Conservation (phyloP, 2,888 invertebrate genomes). For the Parelbella ahira region DNA sequence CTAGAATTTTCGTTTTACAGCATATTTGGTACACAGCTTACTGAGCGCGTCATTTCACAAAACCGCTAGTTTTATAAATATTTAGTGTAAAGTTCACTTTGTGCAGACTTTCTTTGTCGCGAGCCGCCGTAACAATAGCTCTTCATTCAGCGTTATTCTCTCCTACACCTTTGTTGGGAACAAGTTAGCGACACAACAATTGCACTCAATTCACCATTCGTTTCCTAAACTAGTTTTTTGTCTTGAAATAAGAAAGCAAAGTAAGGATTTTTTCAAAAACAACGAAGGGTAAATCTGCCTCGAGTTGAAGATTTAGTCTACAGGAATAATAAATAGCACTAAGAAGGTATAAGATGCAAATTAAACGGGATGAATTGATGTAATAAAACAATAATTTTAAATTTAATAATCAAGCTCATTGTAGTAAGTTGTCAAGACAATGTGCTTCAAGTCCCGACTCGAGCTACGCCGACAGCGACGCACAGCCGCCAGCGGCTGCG, state of each 20-base stretch:
- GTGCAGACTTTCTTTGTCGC: conserved; percentile 32
- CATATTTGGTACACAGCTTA: conserved; percentile 9
- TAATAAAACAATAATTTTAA: no score
- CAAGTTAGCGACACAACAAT: conserved; percentile 33
- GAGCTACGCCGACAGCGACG: no score
- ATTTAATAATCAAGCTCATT: no score
- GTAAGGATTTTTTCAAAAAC: neutral
- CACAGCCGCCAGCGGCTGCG: no score
- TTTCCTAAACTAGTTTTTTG: conserved; percentile 20
- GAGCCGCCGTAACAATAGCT: conserved; percentile 31
- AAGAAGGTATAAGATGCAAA: no score
- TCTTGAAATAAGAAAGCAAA: conserved; percentile 11
- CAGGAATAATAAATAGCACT: no score
- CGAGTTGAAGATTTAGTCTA: no score
- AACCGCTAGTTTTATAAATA: conserved; percentile 25
- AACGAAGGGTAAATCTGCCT: no score
- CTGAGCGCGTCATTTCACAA: conserved; percentile 15
- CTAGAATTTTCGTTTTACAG: neutral
- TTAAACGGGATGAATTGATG: no score
- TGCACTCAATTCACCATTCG: conserved; percentile 27
- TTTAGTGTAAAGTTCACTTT: conserved; percentile 24
- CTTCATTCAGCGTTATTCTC: conserved; percentile 30
- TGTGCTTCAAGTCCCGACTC: no score
- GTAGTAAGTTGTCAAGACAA: no score
- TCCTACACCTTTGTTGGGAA: conserved; percentile 26